These are phyloP conservation scores for Theonella swinhoei DNA, from an alignment of 37 sponge, comb jelly and placozoan genomes.

Conservation along the genomic window DNA sequence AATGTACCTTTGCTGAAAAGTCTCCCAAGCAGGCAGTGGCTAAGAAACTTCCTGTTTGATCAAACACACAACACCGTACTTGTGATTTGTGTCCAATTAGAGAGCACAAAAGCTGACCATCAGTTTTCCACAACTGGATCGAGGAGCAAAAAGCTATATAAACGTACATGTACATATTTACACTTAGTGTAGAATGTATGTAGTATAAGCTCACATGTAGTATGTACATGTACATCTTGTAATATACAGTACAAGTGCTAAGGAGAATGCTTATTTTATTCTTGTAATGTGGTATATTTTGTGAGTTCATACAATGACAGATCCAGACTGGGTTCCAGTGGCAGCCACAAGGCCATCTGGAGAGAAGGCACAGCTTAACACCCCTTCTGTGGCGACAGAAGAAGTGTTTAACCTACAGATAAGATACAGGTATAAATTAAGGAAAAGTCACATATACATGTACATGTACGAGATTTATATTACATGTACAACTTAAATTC, in stretches of 20 bases:
- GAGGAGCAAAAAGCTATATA: no score
- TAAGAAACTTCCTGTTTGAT: constrained; percentile 6
- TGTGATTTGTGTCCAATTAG: constrained; percentile 22
- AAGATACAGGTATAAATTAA: no score
- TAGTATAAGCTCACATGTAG: no score
- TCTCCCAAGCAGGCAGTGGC: constrained; percentile 58
- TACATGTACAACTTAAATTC: no score
- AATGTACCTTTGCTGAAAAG: constrained; percentile 50
- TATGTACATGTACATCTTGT: no score
- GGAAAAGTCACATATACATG: no score
- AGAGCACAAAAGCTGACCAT: neutral
- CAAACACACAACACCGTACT: constrained; percentile 46
- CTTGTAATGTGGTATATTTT: no score
- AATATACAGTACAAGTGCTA: no score
- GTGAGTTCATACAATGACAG: constrained; percentile 1
- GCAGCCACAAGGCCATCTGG: constrained; percentile 5
- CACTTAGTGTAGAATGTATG: no score
- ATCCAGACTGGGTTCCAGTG: constrained; percentile 45
- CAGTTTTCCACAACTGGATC: constrained; percentile 15
- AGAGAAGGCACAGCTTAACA: constrained; percentile 36
- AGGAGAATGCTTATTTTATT: no score
- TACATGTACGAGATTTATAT: no score
- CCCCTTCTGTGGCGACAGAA: constrained; percentile 15
- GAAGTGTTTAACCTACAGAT: neutral
- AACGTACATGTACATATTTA: no score